Base-by-base conservation (phyloP, 2,797 vertebrate species). In the Sphaeramia orbicularis region DNA sequence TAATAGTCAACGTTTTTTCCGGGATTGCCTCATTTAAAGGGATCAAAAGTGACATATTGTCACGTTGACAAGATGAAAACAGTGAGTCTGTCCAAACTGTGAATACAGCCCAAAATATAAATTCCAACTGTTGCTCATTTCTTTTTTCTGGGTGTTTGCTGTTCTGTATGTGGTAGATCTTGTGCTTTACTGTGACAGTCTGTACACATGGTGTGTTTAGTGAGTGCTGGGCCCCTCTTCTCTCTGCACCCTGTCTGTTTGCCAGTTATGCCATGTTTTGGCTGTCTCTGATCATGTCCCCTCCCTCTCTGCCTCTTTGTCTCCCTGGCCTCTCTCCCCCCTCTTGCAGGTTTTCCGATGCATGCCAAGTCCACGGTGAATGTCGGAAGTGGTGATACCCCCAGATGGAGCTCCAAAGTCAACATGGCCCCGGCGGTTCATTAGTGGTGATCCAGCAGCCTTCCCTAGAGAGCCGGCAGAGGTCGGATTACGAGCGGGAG, bases 381-480 rank as follows among this genome's bases (percentile, higher is more conserved):
- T 95, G 95, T 95, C 93, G 95, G 94, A 95, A 94, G 91, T 92
- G 91, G 91, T 94, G 94, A 96, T 94, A 94, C 82, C 95, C 92
- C 92, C 96, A 95, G 95, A 99, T 99, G 97, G 97, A 98, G 96
- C 94, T 95, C 93, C 95, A 94, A 94, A 94, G 94, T 94, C 96
- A 95, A 82, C 95, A 95, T 86, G 95, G 96, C 93, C 94, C 93
- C 56, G 94, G 94, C 79, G 94, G 95, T 88, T 95, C 96, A 56
- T 91, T 96, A 91, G 95, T 94, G 82, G 94, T 95, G 93, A 94
- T 95, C 92, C 96, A 96, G 93, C 96, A 96, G 89, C 95, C 96
- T 72, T 92, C 95, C 78, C 86, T 93, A 83, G 96, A 96, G 88
- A 94, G 94, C 89, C 92, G 94, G 84, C 96, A 94, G 62, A 93